Evolutionary conservation across 1,140 invertebrate genomes (phyloP).

Genomic region (Drosophila subpulchrella): DNA sequence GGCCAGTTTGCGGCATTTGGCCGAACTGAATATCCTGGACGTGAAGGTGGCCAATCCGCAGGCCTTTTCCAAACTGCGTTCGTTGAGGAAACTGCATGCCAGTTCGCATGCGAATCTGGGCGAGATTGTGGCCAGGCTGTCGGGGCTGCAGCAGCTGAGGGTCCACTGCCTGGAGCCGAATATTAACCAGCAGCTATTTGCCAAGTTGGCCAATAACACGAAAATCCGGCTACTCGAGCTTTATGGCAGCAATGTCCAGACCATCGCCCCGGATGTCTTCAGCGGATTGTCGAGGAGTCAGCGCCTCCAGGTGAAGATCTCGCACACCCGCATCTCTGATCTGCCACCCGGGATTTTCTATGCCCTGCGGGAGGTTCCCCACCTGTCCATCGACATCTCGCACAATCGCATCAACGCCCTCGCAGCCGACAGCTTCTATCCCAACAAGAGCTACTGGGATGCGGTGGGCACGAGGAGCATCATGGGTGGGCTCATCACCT

Average conservation of each 20-base stretch:
- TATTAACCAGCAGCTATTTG: constrained; percentile 89
- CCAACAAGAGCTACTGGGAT: constrained; percentile 93
- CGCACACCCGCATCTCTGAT: constrained; percentile 90
- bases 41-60: constrained; percentile 77
- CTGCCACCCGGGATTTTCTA: constrained; percentile 92
- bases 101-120: constrained; percentile 77
- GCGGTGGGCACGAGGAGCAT: constrained; percentile 89
- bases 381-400: constrained; percentile 92
- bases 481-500: constrained; percentile 92
- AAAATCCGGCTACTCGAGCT: constrained; percentile 93
- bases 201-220: constrained; percentile 88
- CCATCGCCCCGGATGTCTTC: constrained; percentile 90
- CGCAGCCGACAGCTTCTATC: constrained; percentile 92
- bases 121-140: constrained; percentile 77
- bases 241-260: constrained; percentile 89
- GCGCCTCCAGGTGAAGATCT: constrained; percentile 91
- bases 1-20: constrained; percentile 64
- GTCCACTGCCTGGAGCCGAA: constrained; percentile 90
- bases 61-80: constrained; percentile 84
- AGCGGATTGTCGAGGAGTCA: constrained; percentile 87
- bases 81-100: constrained; percentile 82
- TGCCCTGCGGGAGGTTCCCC: constrained; percentile 90
- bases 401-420: constrained; percentile 92
- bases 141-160: constrained; percentile 87
- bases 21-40: constrained; percentile 78